Evolutionary conservation across 2,113 vertebrate genomes (phyloP).

Genomic region (Colius striatus): DNA sequence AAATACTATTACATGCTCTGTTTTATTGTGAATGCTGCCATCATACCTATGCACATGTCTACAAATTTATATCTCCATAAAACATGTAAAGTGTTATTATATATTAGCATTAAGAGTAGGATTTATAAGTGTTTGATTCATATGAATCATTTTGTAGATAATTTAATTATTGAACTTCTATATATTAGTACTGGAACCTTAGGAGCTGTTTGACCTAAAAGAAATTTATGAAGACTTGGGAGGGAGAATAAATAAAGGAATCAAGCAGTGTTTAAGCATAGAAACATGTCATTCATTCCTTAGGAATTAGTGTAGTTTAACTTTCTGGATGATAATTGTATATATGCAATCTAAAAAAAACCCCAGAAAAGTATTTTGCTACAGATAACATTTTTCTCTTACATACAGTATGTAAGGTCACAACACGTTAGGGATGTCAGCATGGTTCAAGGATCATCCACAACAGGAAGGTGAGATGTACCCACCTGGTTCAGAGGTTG

Average conservation of each 20-base stretch:
- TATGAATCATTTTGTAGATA: background rate
- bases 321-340: background rate
- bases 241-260: background rate
- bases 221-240: background rate
- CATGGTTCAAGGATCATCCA: background rate
- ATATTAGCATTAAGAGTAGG: background rate
- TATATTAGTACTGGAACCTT: background rate
- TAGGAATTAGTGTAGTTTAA: background rate
- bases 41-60: background rate
- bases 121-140: background rate
- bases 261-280: background rate
- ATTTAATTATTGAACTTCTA: background rate
- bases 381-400: background rate
- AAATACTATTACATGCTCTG: background rate
- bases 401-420: background rate
- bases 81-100: background rate
- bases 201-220: background rate
- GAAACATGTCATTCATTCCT: background rate
- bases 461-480: background rate
- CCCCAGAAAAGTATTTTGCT: background rate
- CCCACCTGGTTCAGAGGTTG: background rate
- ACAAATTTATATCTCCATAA: background rate
- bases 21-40: background rate
- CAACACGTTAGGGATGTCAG: background rate
- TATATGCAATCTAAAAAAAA: background rate